phyloP scores from a whole-genome alignment of 2,797 vertebrate genomes.

The Meriones psammophilus region DNA sequence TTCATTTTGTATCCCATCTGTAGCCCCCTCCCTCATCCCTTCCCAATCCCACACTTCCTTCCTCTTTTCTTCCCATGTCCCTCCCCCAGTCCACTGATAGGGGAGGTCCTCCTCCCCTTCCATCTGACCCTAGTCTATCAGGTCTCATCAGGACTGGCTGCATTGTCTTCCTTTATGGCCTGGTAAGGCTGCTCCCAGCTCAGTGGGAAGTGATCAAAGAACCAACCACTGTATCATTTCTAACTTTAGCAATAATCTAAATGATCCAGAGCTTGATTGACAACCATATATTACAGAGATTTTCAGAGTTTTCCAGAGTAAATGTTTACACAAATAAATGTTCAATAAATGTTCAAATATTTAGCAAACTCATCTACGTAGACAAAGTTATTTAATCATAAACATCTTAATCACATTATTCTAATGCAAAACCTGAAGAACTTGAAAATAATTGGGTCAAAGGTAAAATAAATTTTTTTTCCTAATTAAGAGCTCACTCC shows the following conservation, averaged over 20 bases:
- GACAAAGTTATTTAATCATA: slow-evolving; percentile 29
- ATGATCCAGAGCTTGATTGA: neutral
- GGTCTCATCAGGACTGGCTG: too few relatives aligned
- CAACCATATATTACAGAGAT: neutral
- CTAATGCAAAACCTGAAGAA: neutral
- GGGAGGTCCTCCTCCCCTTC: too few relatives aligned
- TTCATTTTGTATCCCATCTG: too few relatives aligned
- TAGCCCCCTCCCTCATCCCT: too few relatives aligned
- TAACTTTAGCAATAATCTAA: slow-evolving; percentile 31
- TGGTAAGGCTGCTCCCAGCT: too few relatives aligned
- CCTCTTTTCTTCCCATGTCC: too few relatives aligned
- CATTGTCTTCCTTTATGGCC: too few relatives aligned
- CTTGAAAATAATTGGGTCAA: slow-evolving; percentile 2
- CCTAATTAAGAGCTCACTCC: neutral
- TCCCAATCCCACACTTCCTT: too few relatives aligned
- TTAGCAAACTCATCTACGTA: slow-evolving; percentile 16
- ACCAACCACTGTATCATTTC: neutral
- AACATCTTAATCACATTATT: slow-evolving; percentile 18
- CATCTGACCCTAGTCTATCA: too few relatives aligned
- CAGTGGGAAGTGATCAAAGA: too few relatives aligned
- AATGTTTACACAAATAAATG: neutral
- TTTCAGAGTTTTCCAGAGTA: neutral
- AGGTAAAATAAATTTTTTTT: neutral
- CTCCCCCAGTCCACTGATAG: too few relatives aligned
- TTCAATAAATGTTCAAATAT: slow-evolving; percentile 2